Evolutionary conservation across 35 echinoderm and acorn worm species (phyloP).

Genomic region (Chiridota heheva): DNA sequence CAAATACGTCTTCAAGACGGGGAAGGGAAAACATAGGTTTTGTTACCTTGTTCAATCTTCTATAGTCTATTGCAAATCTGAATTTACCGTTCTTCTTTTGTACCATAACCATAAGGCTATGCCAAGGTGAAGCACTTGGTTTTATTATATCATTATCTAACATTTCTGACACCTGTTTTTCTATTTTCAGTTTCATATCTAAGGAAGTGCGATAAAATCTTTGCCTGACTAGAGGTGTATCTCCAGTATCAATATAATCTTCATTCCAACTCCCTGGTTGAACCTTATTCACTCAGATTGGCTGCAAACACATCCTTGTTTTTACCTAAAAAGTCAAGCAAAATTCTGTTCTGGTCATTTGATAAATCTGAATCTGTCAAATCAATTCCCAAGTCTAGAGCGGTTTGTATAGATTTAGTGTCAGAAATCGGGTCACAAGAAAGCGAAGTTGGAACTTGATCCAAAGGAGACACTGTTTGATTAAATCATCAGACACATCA

Average conservation of each 20-base stretch:
- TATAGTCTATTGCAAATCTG: slow-evolving; percentile 52
- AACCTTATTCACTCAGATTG: slow-evolving; percentile 15
- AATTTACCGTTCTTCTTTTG: slow-evolving; percentile 43
- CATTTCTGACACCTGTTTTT: slow-evolving; percentile 42
- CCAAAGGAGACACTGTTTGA: not conserved
- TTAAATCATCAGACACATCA: not conserved
- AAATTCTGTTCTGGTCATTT: not conserved
- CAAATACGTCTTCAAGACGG: slow-evolving; percentile 46
- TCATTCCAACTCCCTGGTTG: slow-evolving; percentile 13
- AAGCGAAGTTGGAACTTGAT: not conserved
- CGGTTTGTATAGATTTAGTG: too few species aligned
- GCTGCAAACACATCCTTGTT: slow-evolving; percentile 37
- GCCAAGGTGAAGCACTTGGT: slow-evolving; percentile 40
- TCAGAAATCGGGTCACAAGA: too few species aligned
- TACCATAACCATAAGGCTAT: slow-evolving; percentile 44
- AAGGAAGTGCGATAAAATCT: slow-evolving; percentile 22
- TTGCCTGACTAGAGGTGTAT: slow-evolving; percentile 2
- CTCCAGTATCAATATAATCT: slow-evolving; percentile 40
- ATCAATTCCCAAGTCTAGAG: slow-evolving; percentile 24
- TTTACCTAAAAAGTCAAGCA: slow-evolving; percentile 9
- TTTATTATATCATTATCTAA: slow-evolving; percentile 47
- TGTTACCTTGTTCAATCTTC: slow-evolving; percentile 37
- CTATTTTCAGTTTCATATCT: slow-evolving; percentile 18
- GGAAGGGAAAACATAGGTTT: slow-evolving; percentile 36
- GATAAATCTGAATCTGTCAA: slow-evolving; percentile 12